Percentiles rank a stretch among this genome's conserved stretches.
phyloP scores from a whole-genome alignment of 2,113 vertebrate species.

The Gymnobelideus leadbeateri region DNA sequence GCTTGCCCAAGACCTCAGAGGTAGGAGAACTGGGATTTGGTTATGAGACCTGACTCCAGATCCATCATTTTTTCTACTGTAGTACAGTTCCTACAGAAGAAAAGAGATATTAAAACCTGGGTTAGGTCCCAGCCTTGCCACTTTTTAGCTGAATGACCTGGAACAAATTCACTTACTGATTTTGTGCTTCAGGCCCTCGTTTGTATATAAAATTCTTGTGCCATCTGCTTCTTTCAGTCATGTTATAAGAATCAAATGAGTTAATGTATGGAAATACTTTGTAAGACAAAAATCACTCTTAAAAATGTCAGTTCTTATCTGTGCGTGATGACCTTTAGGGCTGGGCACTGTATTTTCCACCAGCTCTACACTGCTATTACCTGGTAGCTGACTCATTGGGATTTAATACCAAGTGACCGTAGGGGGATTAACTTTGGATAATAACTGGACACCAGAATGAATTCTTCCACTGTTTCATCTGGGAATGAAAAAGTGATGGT shows the following conservation, averaged over 20 bases:
- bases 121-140: neutral
- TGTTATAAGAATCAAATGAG: neutral
- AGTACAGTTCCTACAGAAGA: neutral
- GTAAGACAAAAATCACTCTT: neutral
- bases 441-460: neutral
- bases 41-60: neutral
- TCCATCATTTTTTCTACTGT: neutral
- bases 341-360: neutral
- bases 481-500: neutral
- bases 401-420: neutral
- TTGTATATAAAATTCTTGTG: neutral
- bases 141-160: neutral
- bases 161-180: neutral
- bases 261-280: neutral
- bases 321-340: neutral
- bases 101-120: neutral
- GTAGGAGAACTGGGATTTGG: neutral
- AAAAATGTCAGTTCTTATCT: neutral
- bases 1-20: neutral
- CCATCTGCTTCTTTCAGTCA: neutral
- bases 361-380: neutral
- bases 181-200: neutral
- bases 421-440: neutral
- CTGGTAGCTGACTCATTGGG: neutral
- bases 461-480: neutral